Base-by-base conservation (phyloP, 2,888 invertebrate genomes). In the Plagiodera versicolora region DNA sequence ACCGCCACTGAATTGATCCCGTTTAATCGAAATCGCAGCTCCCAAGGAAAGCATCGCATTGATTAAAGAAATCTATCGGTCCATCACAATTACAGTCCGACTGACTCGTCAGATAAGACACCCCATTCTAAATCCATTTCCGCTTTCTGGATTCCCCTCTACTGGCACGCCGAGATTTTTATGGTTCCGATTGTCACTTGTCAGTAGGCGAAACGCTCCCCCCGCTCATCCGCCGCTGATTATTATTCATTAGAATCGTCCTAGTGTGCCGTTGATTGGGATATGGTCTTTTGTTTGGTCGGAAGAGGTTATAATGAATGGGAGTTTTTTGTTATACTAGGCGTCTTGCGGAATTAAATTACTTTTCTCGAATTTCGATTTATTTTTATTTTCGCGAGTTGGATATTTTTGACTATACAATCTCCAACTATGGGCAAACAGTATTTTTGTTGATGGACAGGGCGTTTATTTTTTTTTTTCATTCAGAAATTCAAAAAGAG, bases 111-210 rank as follows among this genome's bases (percentile, higher is more conserved):
- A 60, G 66, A 66, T 66, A 66, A 66, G 66, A 52, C 62, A 51
- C 63, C 66, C 64, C 60, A 63, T 60, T 65, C 65, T 58, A 62
- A 66, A 67, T 65, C 66, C 65, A 69, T 62, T 62, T 58, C 58
- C 58, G 58, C 60, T n/a, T 61, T 58, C 52, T 60, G 55, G 49
- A 39, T 57, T 59, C 48, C 59, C 60, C 60, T 55, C 52, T 60
- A 55, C 54, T 44, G 55, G 59, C 48, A 57, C 57, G 32, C 61
- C 52, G 59, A 59, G 63, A 66, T 61, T 61, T 65, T 66, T 63
- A 63, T 59, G 57, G 61, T 63, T 66, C 61, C 63, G 60, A 66
- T 66, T 66, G 60, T 59, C 63, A 56, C 18, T 19, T 53, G 32
- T 32, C 32, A 32, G 6, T 9, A 11, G 11, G 32, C n/a, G n/a